phyloP scores from a whole-genome alignment of 2,113 vertebrate genomes.

The Oncorhynchus kisutch region DNA sequence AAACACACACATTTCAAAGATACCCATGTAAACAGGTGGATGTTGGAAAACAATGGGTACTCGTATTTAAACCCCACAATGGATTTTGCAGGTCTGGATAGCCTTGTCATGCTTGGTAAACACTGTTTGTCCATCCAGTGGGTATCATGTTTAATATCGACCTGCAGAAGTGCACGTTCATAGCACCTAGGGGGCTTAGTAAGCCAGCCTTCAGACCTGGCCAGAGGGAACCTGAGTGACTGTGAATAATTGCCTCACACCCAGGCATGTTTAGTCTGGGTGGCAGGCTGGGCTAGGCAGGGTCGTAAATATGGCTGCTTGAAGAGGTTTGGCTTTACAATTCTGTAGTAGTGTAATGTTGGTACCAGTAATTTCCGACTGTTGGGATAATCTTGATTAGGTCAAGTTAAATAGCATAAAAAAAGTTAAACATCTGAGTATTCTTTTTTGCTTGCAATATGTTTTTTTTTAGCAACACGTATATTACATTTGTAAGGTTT shows the following conservation, averaged over 20 bases:
- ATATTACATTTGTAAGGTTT: too few species aligned
- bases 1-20: background rate
- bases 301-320: constrained; percentile 36
- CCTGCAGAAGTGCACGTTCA: constrained; percentile 38
- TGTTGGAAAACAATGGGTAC: constrained; percentile 12
- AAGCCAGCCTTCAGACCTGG: constrained; percentile 1
- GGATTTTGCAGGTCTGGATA: constrained; percentile 41
- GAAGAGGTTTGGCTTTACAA: constrained; percentile 22
- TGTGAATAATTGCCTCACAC: constrained; percentile 57
- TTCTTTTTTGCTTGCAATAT: background rate
- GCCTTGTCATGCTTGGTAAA: constrained; percentile 47
- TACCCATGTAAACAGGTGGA: constrained; percentile 8
- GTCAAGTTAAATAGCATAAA: too few species aligned
- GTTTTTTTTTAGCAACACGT: too few species aligned
- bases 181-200: constrained; percentile 33
- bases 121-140: constrained; percentile 24
- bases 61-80: constrained; percentile 33
- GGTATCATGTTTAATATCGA: constrained; percentile 66
- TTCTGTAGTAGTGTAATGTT: constrained; percentile 1
- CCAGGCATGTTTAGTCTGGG: constrained; percentile 38
- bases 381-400: too few species aligned
- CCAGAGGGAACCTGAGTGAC: constrained; percentile 51
- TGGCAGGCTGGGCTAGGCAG: constrained; percentile 14
- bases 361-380: background rate
- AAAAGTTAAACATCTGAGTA: background rate